A percentile compares a stretch with the other conserved stretches of the same genome.
Conservation (phyloP, 2,797 vertebrate species). For the Gadopsis bispinosus region DNA sequence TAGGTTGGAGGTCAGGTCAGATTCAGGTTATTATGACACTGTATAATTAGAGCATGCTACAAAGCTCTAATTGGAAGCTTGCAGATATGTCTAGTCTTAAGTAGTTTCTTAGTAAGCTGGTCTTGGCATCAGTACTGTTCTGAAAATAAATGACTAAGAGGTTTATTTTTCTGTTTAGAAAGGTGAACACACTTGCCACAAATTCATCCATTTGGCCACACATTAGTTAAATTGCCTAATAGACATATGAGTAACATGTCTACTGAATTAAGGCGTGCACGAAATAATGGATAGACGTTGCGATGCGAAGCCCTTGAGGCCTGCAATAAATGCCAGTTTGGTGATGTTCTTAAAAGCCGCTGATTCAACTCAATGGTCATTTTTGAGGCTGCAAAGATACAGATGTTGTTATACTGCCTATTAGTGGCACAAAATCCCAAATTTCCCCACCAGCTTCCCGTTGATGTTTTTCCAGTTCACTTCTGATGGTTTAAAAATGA, state of each 20-base stretch:
- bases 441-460: neutral
- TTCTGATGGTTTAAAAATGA: neutral
- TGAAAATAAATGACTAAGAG: slow-evolving; percentile 71
- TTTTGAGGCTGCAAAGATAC: slow-evolving; percentile 2
- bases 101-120: slow-evolving; percentile 53
- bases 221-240: neutral
- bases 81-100: slow-evolving; percentile 51
- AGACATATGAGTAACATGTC: neutral
- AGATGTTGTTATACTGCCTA: neutral
- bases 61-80: slow-evolving; percentile 24
- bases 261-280: neutral
- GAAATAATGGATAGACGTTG: neutral
- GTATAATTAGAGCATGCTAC: neutral
- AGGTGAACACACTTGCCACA: slow-evolving; percentile 22
- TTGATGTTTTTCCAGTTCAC: neutral
- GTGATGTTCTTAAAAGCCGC: neutral
- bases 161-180: slow-evolving; percentile 58
- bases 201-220: slow-evolving; percentile 3
- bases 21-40: slow-evolving; percentile 14
- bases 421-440: neutral
- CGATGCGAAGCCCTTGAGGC: neutral
- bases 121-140: slow-evolving; percentile 44
- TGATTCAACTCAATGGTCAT: neutral
- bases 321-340: neutral
- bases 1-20: neutral